A percentile compares a stretch with the other conserved stretches of the same genome.
phyloP scores from a whole-genome alignment of 2,797 vertebrate genomes.

The Serranus cabrilla region DNA sequence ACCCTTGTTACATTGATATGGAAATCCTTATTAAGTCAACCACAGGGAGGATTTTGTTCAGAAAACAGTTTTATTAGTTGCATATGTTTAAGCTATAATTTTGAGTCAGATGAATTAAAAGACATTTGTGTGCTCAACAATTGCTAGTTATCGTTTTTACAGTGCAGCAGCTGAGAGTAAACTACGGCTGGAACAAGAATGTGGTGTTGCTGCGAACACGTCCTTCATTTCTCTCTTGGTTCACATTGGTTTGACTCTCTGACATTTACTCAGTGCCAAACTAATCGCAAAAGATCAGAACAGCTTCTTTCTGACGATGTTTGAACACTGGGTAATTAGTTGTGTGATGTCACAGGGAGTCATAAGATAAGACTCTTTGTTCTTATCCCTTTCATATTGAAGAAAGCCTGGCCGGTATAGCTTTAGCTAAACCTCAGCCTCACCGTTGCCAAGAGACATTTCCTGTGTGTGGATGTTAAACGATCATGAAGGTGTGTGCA shows the following conservation, averaged over 20 bases:
- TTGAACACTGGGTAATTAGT: background rate
- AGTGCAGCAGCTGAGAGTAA: background rate
- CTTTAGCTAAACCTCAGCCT: slow-evolving; percentile 4
- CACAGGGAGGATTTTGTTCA: too few relatives aligned
- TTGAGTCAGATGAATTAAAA: too few relatives aligned
- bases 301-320: background rate
- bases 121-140: too few relatives aligned
- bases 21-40: too few relatives aligned
- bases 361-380: background rate
- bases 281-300: background rate
- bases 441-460: slow-evolving; percentile 20
- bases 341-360: background rate
- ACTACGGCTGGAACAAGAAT: background rate
- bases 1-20: too few relatives aligned
- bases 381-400: background rate
- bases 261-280: background rate
- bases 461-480: slow-evolving; percentile 38
- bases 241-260: background rate
- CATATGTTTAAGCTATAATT: too few relatives aligned
- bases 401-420: background rate
- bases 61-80: too few relatives aligned
- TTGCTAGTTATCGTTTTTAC: too few relatives aligned
- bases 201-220: background rate
- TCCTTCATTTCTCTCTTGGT: background rate
- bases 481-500: slow-evolving; percentile 33